Evolutionary conservation across 2,888 invertebrate species (phyloP).

Genomic region (Rhagophthalmus giganteus): DNA sequence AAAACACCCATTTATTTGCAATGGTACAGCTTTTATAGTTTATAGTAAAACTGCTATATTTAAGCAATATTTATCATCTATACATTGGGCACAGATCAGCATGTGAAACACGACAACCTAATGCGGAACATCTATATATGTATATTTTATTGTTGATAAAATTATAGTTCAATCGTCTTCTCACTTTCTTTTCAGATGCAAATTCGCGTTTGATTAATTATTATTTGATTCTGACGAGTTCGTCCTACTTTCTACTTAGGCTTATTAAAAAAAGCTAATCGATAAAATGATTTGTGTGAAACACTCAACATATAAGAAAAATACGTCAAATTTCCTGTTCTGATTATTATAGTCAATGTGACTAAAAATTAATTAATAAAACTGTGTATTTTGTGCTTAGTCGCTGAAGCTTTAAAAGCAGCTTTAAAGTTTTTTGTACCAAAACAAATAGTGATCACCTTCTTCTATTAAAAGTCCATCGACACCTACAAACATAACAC

Average conservation of each 20-base stretch:
- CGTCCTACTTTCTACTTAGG: too few species aligned
- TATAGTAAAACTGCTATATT: constrained; percentile 8
- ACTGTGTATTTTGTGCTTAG: constrained; percentile 20
- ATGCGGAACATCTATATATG: constrained; percentile 5
- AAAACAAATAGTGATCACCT: constrained; percentile 86
- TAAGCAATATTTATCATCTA: constrained; percentile 11
- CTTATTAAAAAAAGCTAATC: neutral
- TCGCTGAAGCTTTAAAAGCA: constrained; percentile 11
- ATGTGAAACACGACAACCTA: constrained; percentile 10
- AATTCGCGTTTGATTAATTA: too few species aligned
- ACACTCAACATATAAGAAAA: neutral
- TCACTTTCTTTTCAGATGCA: too few species aligned
- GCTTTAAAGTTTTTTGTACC: constrained; percentile 87
- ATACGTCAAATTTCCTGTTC: neutral
- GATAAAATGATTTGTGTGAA: neutral
- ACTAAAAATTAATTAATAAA: neutral
- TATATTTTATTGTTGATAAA: neutral
- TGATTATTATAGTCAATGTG: constrained; percentile 1
- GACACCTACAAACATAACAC: constrained; percentile 70
- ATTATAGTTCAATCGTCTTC: too few species aligned
- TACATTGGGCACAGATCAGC: constrained; percentile 6
- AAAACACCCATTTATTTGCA: constrained; percentile 15
- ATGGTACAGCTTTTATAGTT: neutral
- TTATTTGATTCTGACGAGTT: too few species aligned
- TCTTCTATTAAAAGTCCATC: constrained; percentile 85